These are phyloP conservation scores for Myripristis murdjan DNA, from an alignment of 2,797 vertebrate species.

Conservation along the genomic window DNA sequence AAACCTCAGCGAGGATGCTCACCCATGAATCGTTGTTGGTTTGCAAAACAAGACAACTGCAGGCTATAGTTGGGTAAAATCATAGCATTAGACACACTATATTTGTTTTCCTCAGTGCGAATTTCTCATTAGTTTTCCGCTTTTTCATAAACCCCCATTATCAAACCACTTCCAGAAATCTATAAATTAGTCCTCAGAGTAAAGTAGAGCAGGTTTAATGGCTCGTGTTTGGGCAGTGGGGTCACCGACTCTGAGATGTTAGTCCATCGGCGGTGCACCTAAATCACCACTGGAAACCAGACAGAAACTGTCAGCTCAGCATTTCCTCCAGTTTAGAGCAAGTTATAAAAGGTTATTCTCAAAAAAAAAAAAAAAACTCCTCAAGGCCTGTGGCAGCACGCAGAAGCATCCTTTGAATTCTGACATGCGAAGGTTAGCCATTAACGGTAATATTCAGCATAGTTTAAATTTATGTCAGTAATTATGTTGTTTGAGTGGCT, in stretches of 20 bases:
- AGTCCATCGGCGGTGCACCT: background rate
- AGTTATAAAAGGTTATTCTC: conserved; percentile 1
- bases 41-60: background rate
- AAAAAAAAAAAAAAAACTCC: background rate
- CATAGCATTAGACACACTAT: background rate
- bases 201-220: conserved; percentile 21
- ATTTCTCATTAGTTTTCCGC: background rate
- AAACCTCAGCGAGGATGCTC: conserved; percentile 3
- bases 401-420: no score
- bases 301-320: background rate
- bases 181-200: conserved; percentile 15
- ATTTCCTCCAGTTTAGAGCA: background rate
- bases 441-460: no score
- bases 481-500: background rate
- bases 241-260: conserved; percentile 11
- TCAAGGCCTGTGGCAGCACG: no score
- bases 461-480: no score
- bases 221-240: conserved; percentile 9
- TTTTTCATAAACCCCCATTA: background rate
- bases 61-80: conserved; percentile 2
- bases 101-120: background rate
- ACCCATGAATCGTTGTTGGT: background rate
- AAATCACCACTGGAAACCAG: background rate
- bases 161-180: conserved; percentile 11
- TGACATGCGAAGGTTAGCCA: no score